Evolutionary conservation across 1,140 invertebrate species (phyloP), one percentile per base, ranked within the genome.

Genomic region (Harpegnathos saltator): DNA sequence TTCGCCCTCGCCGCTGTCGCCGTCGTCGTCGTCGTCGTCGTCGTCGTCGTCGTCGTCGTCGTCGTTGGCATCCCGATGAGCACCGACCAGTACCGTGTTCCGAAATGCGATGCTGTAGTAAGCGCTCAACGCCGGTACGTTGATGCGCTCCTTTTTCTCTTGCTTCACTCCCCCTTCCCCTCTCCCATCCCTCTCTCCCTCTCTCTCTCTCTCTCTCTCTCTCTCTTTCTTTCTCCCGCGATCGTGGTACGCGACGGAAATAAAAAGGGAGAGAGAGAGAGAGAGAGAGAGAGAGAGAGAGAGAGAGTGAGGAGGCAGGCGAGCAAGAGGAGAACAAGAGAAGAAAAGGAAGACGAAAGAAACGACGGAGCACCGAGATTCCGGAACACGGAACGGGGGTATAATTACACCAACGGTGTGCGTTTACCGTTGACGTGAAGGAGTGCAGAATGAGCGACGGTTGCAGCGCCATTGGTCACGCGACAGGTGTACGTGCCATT

Each of bases 401-500:
- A 80, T 56, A 62, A 88, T 65, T 80, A 91, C 91, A 93, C 90
- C 92, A 93, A 92, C 92, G 91, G 89, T 90, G 87, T 93, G 92
- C 84, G 88, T 89, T 94, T 96, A 96, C 95, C 95, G 94, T 96
- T 96, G 91, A 96, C 95, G 93, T 94, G 94, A 88, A 96, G 94
- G 92, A 94, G 94, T 93, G 95, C 95, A 92, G 95, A 95, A 93
- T 95, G 95, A 92, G 94, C 93, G 92, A 95, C 95, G 88, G 93
- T 95, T 82, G 95, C 96, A 85, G 95, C 95, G 91, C 94, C 92
- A 91, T 96, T 96, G 92, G 94, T 91, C 84, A 96, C 96, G 84
- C 94, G 94, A 93, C 97, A 97, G 80, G 96, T 97, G 93, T 97
- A 97, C 89, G 96, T 96, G 88, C 96, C 96, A 90, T 95, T 95